Evolutionary conservation across 2,888 invertebrate genomes (phyloP), one percentile per base, ranked within the genome.

Genomic region (Allophyes oxyacanthae): DNA sequence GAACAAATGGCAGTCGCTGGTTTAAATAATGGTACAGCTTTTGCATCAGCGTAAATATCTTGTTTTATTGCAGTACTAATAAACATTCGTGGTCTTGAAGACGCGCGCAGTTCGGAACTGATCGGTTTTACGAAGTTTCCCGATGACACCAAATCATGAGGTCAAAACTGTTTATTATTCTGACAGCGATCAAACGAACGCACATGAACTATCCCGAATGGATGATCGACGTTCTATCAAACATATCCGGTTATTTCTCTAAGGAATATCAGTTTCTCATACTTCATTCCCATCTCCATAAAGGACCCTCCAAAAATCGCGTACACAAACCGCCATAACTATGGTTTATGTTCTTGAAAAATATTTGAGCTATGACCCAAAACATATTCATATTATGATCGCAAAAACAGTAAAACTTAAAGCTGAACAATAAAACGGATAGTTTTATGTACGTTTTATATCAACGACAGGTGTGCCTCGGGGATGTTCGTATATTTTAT

Each of bases 361-460:
- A 75, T 64, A 72, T 61, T 46, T 64, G 46, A 48, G 51, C 43
- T 57, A 41, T 57, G 60, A 28, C 53, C 58, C 62, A 45, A 65
- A 80, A 77, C 77, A 81, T 82, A 85, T 85, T 85, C 83, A 86
- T 84, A n/a, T n/a, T n/a, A 79, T 79, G 67, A 74, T 76, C 67
- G 78, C 74, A 72, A 66, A 75, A 77, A 74, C 77, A 81, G 85
- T 88, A 88, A 89, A 89, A 85, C 73, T 80, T 81, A 81, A 81
- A 80, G 78, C 76, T 82, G 78, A 69, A 74, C 70, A 86, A 87
- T 90, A 91, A 91, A 89, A 82, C 73, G 74, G 79, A 85, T 88
- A 87, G 89, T 89, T 88, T 89, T 87, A 90, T 81, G 79, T 72
- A 72, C 58, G 70, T 85, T 84, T 86, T 86, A 86, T 84, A 83